These are phyloP conservation scores for Bergia sp. DNA, from an alignment of 92 coral and sea anemone species.

Conservation along the genomic window DNA sequence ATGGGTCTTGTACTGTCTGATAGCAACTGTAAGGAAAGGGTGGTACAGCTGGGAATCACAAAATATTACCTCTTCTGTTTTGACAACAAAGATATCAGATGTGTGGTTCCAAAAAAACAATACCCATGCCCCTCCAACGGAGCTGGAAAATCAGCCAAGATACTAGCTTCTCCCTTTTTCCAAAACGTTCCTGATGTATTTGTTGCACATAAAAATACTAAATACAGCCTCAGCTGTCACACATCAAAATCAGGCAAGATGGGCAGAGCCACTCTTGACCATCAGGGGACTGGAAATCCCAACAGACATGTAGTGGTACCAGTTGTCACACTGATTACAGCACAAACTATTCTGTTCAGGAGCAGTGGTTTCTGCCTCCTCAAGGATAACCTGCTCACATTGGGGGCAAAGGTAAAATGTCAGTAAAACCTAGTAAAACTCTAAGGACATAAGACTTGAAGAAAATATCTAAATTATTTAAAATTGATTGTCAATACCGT, in stretches of 20 bases:
- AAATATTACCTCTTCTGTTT: background rate
- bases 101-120: too few species aligned
- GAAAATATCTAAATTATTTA: slow-evolving; percentile 37
- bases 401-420: slow-evolving; percentile 20
- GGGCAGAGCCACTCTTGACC: slow-evolving; percentile 21
- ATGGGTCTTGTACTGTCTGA: background rate
- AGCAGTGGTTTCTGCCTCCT: slow-evolving; percentile 26
- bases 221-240: background rate
- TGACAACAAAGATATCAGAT: background rate
- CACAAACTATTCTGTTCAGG: slow-evolving; percentile 31
- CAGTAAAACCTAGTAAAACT: slow-evolving; percentile 42
- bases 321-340: slow-evolving; percentile 31
- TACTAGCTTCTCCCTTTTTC: too few species aligned
- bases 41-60: background rate
- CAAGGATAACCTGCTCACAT: slow-evolving; percentile 47
- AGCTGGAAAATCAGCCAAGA: too few species aligned
- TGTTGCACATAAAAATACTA: too few species aligned
- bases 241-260: background rate
- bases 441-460: slow-evolving; percentile 32
- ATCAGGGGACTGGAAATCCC: background rate
- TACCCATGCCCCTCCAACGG: too few species aligned
- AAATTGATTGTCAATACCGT: background rate
- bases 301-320: slow-evolving; percentile 53
- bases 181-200: too few species aligned
- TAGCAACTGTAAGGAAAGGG: background rate